phyloP scores from a whole-genome alignment of 2,113 vertebrate species.

The Rhipidura dahli region DNA sequence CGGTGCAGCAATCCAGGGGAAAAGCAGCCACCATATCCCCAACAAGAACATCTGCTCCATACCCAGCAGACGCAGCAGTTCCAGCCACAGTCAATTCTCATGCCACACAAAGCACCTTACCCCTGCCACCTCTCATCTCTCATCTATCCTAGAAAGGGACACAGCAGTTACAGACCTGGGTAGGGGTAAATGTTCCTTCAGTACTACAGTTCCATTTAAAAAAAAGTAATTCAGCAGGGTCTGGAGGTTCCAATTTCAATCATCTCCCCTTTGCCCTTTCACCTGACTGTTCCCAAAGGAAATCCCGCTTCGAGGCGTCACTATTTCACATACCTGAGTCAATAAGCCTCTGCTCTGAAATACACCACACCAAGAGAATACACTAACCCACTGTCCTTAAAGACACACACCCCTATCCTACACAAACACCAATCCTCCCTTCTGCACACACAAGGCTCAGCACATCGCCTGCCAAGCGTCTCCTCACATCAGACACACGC shows the following conservation, averaged over 20 bases:
- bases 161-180: conserved; percentile 8
- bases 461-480: accelerated
- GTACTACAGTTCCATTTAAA: background rate
- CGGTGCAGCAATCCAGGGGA: background rate
- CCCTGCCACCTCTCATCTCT: background rate
- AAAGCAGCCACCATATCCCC: background rate
- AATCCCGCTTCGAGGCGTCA: conserved; percentile 46
- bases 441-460: background rate
- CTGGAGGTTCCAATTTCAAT: conserved; percentile 71
- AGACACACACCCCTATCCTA: background rate
- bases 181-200: background rate
- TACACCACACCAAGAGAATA: conserved; percentile 14
- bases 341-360: conserved; percentile 62
- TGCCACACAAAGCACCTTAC: background rate
- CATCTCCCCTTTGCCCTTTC: conserved; percentile 59
- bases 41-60: background rate
- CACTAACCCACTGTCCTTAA: background rate
- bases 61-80: background rate
- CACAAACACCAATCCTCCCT: accelerated
- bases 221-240: conserved; percentile 50
- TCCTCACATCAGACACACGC: accelerated
- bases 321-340: conserved; percentile 47
- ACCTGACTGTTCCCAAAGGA: conserved; percentile 49
- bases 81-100: background rate
- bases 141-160: background rate